Percentiles rank a stretch among this genome's conserved stretches.
phyloP scores from a whole-genome alignment of 2,888 invertebrate genomes.

The Urechis unicinctus region DNA sequence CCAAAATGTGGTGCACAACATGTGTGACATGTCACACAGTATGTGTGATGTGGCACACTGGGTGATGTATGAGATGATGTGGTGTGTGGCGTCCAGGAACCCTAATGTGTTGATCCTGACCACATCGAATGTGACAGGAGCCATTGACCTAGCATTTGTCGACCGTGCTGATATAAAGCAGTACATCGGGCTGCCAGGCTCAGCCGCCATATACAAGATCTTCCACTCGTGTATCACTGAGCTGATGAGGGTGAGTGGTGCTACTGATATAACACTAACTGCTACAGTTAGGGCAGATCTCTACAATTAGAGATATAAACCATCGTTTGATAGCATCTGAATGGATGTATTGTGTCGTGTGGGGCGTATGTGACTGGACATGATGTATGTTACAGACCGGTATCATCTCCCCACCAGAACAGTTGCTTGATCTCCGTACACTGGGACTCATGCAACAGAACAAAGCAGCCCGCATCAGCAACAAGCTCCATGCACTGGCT shows the following conservation, averaged over 20 bases:
- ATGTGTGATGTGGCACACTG: no score
- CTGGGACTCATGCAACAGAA: not conserved
- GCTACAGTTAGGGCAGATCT: not conserved
- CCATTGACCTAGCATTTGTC: slow-evolving; percentile 90
- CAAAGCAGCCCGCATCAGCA: no score
- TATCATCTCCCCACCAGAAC: not conserved
- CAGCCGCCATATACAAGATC: slow-evolving; percentile 75
- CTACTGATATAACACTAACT: not conserved
- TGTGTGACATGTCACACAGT: no score
- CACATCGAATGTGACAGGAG: slow-evolving; percentile 89
- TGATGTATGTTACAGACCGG: not conserved
- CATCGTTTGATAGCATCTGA: not conserved
- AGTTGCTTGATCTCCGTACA: not conserved
- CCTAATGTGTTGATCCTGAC: slow-evolving; percentile 89
- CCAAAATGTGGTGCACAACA: no score
- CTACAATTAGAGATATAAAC: not conserved
- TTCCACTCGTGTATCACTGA: slow-evolving; percentile 75
- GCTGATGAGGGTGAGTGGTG: slow-evolving; percentile 62
- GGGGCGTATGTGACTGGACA: not conserved
- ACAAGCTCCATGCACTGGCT: no score
- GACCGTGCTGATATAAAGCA: slow-evolving; percentile 93
- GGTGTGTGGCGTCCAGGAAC: slow-evolving; percentile 58
- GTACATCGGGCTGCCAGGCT: slow-evolving; percentile 75
- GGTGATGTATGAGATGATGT: no score
- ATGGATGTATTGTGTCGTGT: not conserved